Evolutionary conservation across 64 coral and sea anemone genomes (phyloP), one percentile per base, ranked within the genome.

Genomic region (Anthopleura sola): DNA sequence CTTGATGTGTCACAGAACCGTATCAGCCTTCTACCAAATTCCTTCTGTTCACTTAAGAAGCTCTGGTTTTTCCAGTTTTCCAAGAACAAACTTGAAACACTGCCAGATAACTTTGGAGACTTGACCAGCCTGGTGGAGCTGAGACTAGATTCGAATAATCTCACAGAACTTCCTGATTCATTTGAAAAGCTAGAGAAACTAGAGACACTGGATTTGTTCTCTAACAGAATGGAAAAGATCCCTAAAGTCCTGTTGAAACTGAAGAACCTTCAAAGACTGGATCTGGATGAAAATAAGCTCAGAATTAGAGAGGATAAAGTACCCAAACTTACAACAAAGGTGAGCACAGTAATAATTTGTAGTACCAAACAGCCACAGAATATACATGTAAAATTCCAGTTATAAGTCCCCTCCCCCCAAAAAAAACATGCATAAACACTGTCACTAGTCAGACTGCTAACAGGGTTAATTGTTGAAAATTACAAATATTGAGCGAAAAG

Each of bases 51-150:
- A 37, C 90, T 99, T 6, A 49, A 24, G n/a, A 94, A 81, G 5
- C 90, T 99, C n/a, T 94, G 93, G 92, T 99, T 87, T 36, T 81
- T 88, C 49, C 97, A 99, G 90, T 83, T 99, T 83, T 99, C 97
- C 13, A 94, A 99, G 84, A 99, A 99, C 20, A 86, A 86, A 26
- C 62, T 99, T 47, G 49, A 37, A 19, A 64, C 40, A 15, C 69
- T 99, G 19, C 97, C 97, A 31, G 87, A 94, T n/a, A 83, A 92
- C 81, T 90, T 99, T 92, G 93, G 97, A 5, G 94, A 99, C 29
- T 85, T 99, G 8, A 47, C 69, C 19, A 94, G 80, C 55, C 83
- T 99, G 14, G 86, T 84, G 23, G 97, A 95, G 34, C 47, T 99
- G 24, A 86, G 92, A 49, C 86, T 99, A 16, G 93, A 94, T 50